phyloP scores from a whole-genome alignment of 2,888 invertebrate species.

The Chymomyza amoena region DNA sequence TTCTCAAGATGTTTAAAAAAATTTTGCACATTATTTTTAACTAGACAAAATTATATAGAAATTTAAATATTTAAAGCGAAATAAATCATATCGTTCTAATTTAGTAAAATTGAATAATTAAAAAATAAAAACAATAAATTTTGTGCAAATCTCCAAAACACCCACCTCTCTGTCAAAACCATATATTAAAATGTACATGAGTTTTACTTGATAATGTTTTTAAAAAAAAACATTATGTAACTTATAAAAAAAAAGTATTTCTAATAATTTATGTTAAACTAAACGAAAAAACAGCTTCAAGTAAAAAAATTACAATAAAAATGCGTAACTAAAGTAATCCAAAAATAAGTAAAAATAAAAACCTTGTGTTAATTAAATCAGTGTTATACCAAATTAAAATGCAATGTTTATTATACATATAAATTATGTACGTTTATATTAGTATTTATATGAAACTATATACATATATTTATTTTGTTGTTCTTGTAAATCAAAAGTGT shows the following conservation, averaged over 20 bases:
- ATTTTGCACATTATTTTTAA: background rate
- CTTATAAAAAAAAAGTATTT: background rate
- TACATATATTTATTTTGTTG: constrained; percentile 26
- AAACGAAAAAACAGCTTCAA: background rate
- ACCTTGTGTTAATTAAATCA: background rate
- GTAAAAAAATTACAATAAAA: background rate
- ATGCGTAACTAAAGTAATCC: background rate
- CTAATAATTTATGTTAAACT: background rate
- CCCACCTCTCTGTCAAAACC: background rate
- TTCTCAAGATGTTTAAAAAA: background rate
- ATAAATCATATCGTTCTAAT: background rate
- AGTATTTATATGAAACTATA: background rate
- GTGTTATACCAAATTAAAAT: background rate
- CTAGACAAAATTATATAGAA: background rate
- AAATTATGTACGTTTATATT: background rate
- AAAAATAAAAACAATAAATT: background rate
- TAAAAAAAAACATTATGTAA: constrained; percentile 1
- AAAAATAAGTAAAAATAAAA: background rate
- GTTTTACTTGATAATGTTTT: background rate
- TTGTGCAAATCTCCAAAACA: background rate
- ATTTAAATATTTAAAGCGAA: background rate
- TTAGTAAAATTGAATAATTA: background rate
- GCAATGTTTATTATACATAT: background rate
- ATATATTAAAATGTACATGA: background rate
- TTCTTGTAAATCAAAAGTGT: constrained; percentile 26